phyloP scores from a whole-genome alignment of 2,113 vertebrate genomes.

The Corythornis vintsioides region DNA sequence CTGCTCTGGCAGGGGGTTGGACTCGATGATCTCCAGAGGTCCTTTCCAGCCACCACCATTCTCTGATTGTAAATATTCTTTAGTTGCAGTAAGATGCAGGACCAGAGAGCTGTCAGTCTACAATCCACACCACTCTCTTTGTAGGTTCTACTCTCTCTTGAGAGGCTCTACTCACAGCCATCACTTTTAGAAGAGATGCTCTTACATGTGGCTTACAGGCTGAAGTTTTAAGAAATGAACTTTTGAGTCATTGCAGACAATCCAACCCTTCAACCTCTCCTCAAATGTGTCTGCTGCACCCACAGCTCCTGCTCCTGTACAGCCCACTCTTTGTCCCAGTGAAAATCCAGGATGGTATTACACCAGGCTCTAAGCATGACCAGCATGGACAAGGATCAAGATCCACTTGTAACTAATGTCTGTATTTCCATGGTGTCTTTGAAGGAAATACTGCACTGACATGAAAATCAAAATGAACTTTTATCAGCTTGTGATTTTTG shows the following conservation, averaged over 20 bases:
- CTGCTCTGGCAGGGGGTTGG: no score
- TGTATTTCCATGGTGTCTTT: background rate
- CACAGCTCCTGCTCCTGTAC: background rate
- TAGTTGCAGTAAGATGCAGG: background rate
- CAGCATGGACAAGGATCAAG: background rate
- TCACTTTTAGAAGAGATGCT: background rate
- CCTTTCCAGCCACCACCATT: no score
- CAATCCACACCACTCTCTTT: background rate
- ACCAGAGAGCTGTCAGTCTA: background rate
- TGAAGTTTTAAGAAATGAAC: background rate
- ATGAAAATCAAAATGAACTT: background rate
- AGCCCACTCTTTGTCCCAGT: background rate
- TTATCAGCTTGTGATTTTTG: background rate
- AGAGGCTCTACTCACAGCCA: background rate
- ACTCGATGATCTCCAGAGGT: no score
- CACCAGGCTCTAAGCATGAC: background rate
- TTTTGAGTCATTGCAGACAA: background rate
- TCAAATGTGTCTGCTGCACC: background rate
- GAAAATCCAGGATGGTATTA: fast-evolving
- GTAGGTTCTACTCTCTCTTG: background rate
- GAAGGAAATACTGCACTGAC: background rate
- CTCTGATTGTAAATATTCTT: background rate
- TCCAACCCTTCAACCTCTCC: background rate
- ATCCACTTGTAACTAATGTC: background rate
- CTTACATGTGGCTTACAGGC: background rate